Conservation (phyloP, 2,797 vertebrate genomes). For the Rhinoraja longicauda region DNA sequence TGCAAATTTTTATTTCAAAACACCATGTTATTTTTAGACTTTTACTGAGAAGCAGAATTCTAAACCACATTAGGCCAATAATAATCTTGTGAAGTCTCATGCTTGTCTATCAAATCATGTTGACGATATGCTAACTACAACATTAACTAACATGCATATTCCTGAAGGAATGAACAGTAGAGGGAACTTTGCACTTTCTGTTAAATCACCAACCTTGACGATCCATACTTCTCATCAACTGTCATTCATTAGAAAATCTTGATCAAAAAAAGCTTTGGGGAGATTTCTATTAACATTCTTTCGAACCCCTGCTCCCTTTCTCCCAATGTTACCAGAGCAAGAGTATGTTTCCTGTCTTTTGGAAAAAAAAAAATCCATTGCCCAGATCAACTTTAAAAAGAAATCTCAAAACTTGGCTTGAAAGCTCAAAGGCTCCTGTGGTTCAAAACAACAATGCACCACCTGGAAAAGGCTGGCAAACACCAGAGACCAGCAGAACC, state of each 20-base stretch:
- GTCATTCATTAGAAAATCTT: not conserved
- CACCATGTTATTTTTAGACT: not conserved
- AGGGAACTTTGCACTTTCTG: not conserved
- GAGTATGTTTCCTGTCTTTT: not conserved
- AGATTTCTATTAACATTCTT: not conserved
- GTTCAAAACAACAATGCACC: not conserved
- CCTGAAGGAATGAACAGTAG: not conserved
- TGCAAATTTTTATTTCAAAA: not conserved
- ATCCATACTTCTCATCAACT: not conserved
- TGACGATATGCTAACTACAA: too few relatives aligned
- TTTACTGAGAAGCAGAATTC: not conserved
- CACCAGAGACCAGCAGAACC: not conserved
- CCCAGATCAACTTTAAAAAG: not conserved
- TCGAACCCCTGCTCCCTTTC: not conserved
- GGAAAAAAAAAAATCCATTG: not conserved
- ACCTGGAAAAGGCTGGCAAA: not conserved
- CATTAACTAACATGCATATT: not conserved
- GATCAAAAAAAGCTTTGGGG: not conserved
- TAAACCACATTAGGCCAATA: not conserved
- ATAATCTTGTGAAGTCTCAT: not conserved
- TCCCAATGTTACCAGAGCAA: not conserved
- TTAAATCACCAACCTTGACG: not conserved
- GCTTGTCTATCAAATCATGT: not conserved
- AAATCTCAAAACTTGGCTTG: not conserved
- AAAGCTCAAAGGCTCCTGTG: not conserved